These are phyloP conservation scores for Melanostigma gelatinosum DNA, from an alignment of 2,113 vertebrate genomes.

Conservation along the genomic window DNA sequence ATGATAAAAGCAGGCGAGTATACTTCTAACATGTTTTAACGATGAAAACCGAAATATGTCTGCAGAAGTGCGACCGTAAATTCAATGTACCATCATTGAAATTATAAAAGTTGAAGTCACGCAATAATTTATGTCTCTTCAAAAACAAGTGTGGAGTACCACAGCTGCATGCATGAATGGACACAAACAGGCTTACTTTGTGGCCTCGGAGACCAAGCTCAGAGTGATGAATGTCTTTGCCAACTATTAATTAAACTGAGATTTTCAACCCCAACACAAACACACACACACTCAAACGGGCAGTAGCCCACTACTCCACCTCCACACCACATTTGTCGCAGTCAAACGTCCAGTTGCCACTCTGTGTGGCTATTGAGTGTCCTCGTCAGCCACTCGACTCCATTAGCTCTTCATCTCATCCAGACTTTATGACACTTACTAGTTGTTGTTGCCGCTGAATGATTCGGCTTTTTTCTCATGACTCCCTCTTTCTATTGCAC, in stretches of 20 bases:
- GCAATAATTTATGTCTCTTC: not conserved
- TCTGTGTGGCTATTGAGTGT: not conserved
- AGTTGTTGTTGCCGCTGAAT: not conserved
- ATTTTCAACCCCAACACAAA: conserved; percentile 7
- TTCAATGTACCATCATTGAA: not conserved
- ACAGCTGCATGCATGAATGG: not conserved
- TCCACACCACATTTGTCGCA: not conserved
- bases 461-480: not conserved
- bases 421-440: not conserved
- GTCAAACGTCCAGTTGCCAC: not conserved
- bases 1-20: not conserved
- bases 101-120: not conserved
- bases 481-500: not conserved
- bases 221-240: conserved; percentile 6
- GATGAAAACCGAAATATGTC: not conserved
- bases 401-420: conserved; percentile 5
- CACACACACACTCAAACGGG: not conserved
- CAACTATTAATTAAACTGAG: not conserved
- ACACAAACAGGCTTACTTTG: conserved; percentile 1
- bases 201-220: not conserved
- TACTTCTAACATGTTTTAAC: no score
- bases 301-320: not conserved
- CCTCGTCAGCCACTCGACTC: not conserved
- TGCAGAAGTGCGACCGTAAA: not conserved
- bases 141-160: not conserved